Evolutionary conservation across 2,888 invertebrate genomes (phyloP), one percentile per base, ranked within the genome.

Genomic region (Athalia rosae): DNA sequence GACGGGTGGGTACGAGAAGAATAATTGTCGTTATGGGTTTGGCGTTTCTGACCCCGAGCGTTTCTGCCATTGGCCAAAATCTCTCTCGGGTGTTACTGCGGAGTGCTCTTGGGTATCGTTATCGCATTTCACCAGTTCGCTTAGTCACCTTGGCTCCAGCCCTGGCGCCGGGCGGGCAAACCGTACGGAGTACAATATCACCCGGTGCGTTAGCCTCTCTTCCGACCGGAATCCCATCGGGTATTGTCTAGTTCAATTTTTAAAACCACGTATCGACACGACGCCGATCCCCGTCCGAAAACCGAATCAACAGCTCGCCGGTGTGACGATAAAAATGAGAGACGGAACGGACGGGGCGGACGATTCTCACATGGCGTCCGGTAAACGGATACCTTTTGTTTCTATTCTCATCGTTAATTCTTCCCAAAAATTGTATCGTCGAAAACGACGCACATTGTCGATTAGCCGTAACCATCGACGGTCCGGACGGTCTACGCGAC

Each of bases 111-210:
- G 67, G 77, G 77, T 59, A 77, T 77, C 67, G 67, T 77, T 77
- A 77, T 77, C 67, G 77, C 67, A 28, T 77, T 77, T 77, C 77
- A 67, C 9, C 66, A 58, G 78, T 73, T 79, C 78, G 79, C 79
- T 81, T 79, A 80, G 79, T 80, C 81, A 77, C 79, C 77, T 56
- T 56, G 41, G 45, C n/a, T 11, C 50, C n/a, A 28, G 28, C 28
- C 28, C 28, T 28, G 2, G 28, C 28, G 28, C 28, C 28, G 28
- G 28, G 28, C 28, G 28, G 28, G 28, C 28, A 28, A 2, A 28
- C 28, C 28, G 28, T 28, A 28, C 28, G 28, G 28, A 28, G 28
- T 28, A 28, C 28, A 28, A 28, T 28, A 28, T 28, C 28, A n/a
- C 53, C 15, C n/a, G 11, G 50, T 67, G 50, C 48, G 67, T 15